These are phyloP conservation scores for Mimumesa dahlbomi DNA, from an alignment of 2,888 invertebrate genomes.

Conservation along the genomic window DNA sequence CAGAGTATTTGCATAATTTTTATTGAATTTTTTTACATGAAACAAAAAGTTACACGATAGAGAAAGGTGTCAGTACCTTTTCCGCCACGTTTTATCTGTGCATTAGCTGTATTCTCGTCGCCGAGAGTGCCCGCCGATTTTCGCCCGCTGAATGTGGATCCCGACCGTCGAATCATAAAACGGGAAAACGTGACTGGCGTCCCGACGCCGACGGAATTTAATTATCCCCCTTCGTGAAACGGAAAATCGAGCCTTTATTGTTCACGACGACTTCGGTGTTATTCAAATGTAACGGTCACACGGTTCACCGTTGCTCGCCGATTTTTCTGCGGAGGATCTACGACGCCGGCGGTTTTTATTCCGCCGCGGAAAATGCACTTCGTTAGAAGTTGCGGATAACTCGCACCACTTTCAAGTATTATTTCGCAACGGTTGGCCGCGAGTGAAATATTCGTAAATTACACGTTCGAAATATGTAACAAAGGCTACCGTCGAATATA, in stretches of 20 bases:
- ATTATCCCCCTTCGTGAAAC: conserved; percentile 23
- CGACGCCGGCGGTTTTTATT: not conserved
- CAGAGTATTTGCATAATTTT: too few species aligned
- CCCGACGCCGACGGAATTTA: conserved; percentile 30
- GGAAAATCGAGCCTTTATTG: conserved; percentile 14
- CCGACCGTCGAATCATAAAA: conserved; percentile 27
- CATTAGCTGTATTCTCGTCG: too few species aligned
- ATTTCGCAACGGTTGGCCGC: too few species aligned
- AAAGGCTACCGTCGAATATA: too few species aligned
- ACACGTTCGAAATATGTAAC: too few species aligned
- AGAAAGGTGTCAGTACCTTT: too few species aligned
- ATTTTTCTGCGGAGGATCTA: not conserved
- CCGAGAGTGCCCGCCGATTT: conserved; percentile 8
- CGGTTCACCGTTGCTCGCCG: not conserved
- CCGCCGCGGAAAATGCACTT: not conserved
- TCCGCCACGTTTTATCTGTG: too few species aligned
- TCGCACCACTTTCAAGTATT: too few species aligned
- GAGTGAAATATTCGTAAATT: too few species aligned
- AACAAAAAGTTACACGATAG: too few species aligned
- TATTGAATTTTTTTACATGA: too few species aligned
- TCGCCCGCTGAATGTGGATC: not conserved
- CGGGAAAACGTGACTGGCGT: conserved; percentile 35
- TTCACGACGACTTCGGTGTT: conserved; percentile 6
- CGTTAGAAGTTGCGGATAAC: too few species aligned
- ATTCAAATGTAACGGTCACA: conserved; percentile 32